phyloP scores from a whole-genome alignment of 2,888 invertebrate species.

The Xestia rhomboidea region DNA sequence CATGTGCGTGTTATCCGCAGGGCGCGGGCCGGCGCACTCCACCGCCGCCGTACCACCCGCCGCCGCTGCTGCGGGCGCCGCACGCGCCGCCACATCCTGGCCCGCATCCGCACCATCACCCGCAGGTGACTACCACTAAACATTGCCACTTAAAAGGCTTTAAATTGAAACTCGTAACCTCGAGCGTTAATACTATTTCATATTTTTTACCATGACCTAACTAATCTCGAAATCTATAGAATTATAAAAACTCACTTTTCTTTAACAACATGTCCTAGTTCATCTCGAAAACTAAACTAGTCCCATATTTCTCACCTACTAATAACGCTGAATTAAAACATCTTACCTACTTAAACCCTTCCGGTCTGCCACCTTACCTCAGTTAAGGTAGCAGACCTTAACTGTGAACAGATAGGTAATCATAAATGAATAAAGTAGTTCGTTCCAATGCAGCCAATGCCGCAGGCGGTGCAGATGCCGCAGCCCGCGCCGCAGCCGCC shows the following conservation, averaged over 20 bases:
- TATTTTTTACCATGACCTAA: background rate
- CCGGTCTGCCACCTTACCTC: too few relatives aligned
- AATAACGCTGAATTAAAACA: background rate
- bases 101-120: slow-evolving; percentile 79
- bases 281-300: background rate
- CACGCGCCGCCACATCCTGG: slow-evolving; percentile 75
- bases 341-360: background rate
- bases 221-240: background rate
- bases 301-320: background rate
- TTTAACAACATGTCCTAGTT: background rate
- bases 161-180: background rate
- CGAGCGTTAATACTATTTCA: background rate
- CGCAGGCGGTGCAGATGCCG: slow-evolving; percentile 77
- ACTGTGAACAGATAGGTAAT: slow-evolving; percentile 10
- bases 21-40: slow-evolving; percentile 92
- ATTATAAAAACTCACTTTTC: background rate
- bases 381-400: too few relatives aligned
- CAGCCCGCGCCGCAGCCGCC: slow-evolving; percentile 70
- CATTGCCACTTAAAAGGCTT: background rate
- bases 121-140: slow-evolving; percentile 74
- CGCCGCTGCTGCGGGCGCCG: slow-evolving; percentile 84
- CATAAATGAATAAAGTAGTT: slow-evolving; percentile 60
- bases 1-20: slow-evolving; percentile 78
- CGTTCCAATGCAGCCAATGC: slow-evolving; percentile 72
- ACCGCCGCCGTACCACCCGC: slow-evolving; percentile 94